Evolutionary conservation across 2,888 invertebrate genomes (phyloP), one percentile per base, ranked within the genome.

Genomic region (Gibbula magus): DNA sequence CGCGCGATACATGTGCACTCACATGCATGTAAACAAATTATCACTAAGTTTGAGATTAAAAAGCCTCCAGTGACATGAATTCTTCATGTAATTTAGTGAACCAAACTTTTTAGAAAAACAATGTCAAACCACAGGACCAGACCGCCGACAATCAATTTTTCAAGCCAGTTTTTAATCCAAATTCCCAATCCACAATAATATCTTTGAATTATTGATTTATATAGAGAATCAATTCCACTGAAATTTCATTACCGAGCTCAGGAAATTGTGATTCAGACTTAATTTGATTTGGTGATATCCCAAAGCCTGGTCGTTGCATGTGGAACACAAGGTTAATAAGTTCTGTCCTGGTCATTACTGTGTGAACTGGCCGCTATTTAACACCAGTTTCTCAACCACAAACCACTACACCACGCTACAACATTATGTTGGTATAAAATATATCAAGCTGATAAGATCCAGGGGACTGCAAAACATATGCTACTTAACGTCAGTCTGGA

Each of bases 181-280:
- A 20, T 22, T 20, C 61, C 25, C 56, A 45, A 56, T 77, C 66
- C 61, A 45, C 39, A 32, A 25, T 39, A 79, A 81, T 79, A 78
- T 81, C 75, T 78, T 81, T 79, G 79, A 78, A 78, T 75, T 81
- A 81, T 81, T 75, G 81, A 81, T 79, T 74, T 66, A 78, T 79
- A 76, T 76, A 70, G 75, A 70, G 70, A 73, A 53, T 75, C 78
- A 67, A 81, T 76, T 70, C 78, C 77, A 78, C 54, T 70, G 56
- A 76, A 81, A 79, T 75, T 81, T 79, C 78, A 81, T 81, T 81
- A 81, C 76, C 75, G 51, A 75, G 77, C 70, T 51, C 75, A 75
- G 67, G 67, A 79, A 61, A 78, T 79, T 76, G 76, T 75, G 81
- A 81, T 81, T 81, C 78, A 79, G 70, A 70, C 66, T 76, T 79